Percentiles rank a stretch among this genome's conserved stretches.
These are phyloP conservation scores for Leptura quadrifasciata DNA, from an alignment of 2,888 invertebrate genomes.

Conservation along the genomic window DNA sequence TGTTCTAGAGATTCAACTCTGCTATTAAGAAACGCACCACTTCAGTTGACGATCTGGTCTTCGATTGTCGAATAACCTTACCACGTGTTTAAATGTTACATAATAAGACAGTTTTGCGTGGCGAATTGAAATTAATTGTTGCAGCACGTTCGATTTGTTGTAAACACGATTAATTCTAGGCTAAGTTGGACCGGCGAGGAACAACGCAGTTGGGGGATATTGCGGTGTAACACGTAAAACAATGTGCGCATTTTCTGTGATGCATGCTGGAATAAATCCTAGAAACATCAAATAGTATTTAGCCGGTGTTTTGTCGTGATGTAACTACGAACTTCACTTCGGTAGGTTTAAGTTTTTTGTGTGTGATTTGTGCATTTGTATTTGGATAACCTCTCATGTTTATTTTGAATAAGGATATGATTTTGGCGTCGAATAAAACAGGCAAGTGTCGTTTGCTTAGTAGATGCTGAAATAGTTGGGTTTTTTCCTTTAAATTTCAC, in stretches of 20 bases:
- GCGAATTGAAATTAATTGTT: constrained; percentile 12
- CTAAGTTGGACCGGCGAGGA: neutral
- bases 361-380: neutral
- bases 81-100: constrained; percentile 12
- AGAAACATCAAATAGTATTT: neutral
- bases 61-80: constrained; percentile 17
- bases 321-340: constrained; percentile 7
- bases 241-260: constrained; percentile 33
- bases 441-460: constrained; percentile 27
- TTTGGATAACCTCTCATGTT: constrained; percentile 13
- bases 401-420: constrained; percentile 19
- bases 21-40: constrained; percentile 16
- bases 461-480: neutral
- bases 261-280: constrained; percentile 19
- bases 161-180: constrained; percentile 19
- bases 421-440: constrained; percentile 21
- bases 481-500: constrained; percentile 11
- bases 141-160: constrained; percentile 22
- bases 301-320: neutral
- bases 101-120: constrained; percentile 27
- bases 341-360: neutral
- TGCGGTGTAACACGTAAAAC: constrained; percentile 22
- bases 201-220: constrained; percentile 34
- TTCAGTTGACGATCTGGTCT: constrained; percentile 17
- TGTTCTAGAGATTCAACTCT: constrained; percentile 34